Evolutionary conservation across 2,888 invertebrate species (phyloP).

Genomic region (Unio pictorum): DNA sequence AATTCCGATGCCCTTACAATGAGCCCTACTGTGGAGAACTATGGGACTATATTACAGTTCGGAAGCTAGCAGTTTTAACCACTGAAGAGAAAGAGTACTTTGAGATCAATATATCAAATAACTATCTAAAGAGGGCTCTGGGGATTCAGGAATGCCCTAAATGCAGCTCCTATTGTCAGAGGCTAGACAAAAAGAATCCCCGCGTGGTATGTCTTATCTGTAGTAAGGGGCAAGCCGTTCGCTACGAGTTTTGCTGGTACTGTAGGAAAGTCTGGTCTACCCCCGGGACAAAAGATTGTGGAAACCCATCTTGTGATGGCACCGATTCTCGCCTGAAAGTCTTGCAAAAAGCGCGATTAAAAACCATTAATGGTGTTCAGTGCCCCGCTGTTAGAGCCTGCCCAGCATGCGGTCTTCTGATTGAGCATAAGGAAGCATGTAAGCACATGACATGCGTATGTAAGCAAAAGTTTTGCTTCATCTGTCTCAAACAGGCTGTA

Average conservation of each 20-base stretch:
- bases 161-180: constrained; percentile 28
- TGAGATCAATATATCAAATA: constrained; percentile 35
- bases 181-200: constrained; percentile 22
- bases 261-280: constrained; percentile 31
- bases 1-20: constrained; percentile 38
- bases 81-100: constrained; percentile 34
- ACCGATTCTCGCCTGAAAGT: constrained; percentile 34
- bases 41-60: constrained; percentile 39
- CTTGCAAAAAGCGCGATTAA: constrained; percentile 22
- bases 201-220: constrained; percentile 37
- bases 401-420: constrained; percentile 38
- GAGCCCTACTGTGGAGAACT: constrained; percentile 29
- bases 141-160: constrained; percentile 41
- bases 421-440: constrained; percentile 38
- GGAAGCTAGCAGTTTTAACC: constrained; percentile 31
- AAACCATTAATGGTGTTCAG: constrained; percentile 28
- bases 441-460: constrained; percentile 46
- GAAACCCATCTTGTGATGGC: constrained; percentile 34
- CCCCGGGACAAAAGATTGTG: constrained; percentile 19
- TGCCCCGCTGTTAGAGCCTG: constrained; percentile 43
- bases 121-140: constrained; percentile 31
- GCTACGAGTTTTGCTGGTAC: constrained; percentile 43
- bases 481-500: constrained; percentile 32
- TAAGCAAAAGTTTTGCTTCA: constrained; percentile 43
- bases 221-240: constrained; percentile 10